Base-by-base conservation (phyloP, 2,888 invertebrate genomes). In the Argyresthia goedartella region DNA sequence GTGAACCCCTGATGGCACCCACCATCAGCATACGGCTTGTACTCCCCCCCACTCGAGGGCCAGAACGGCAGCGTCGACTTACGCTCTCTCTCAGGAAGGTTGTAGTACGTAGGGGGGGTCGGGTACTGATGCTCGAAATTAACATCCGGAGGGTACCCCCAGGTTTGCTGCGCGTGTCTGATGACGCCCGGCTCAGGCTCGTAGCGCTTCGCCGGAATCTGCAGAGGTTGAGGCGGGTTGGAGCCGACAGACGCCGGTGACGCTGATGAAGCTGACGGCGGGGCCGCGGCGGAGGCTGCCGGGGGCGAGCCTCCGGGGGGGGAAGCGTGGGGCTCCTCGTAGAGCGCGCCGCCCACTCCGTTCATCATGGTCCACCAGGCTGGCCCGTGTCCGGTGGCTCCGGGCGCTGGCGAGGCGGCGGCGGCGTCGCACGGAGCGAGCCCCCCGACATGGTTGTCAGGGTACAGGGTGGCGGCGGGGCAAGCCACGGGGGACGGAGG, bases 151-250 rank as follows among this genome's bases (percentile, higher is more conserved):
- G 92, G 91, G 75, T 93, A 93, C 66, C 90, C 91, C 93, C 93
- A 93, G 56, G 91, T 88, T 61, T 89, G 90, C 61, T 91, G 92
- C 63, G 93, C 91, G 82, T 93, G 93, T 60, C 93, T 87, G 67
- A 93, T 93, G 67, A 94, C 94, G 47, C 93, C 91, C 51, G 91
- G 89, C 67, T 89, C 90, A 55, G 89, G 88, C 59, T 88, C 87
- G 71, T 88, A 92, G 62, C 95, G 89, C 82, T 96, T 95, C 69
- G 95, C 95, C 60, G 95, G 96, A 82, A 96, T 95, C 88, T 96
- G 95, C 58, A 96, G 88, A 55, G 93, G 93, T 68, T 92, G 91
- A 56, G 92, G 91, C 55, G 92, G 90, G 80, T 92, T 90, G 72
- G 91, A 91, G 71, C 91, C 88, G 51, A 89, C 89, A 55, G 86